A percentile compares a stretch with the other conserved stretches of the same genome.
These are phyloP conservation scores for Heterodera schachtii DNA, from an alignment of 1,140 invertebrate genomes.

Conservation along the genomic window DNA sequence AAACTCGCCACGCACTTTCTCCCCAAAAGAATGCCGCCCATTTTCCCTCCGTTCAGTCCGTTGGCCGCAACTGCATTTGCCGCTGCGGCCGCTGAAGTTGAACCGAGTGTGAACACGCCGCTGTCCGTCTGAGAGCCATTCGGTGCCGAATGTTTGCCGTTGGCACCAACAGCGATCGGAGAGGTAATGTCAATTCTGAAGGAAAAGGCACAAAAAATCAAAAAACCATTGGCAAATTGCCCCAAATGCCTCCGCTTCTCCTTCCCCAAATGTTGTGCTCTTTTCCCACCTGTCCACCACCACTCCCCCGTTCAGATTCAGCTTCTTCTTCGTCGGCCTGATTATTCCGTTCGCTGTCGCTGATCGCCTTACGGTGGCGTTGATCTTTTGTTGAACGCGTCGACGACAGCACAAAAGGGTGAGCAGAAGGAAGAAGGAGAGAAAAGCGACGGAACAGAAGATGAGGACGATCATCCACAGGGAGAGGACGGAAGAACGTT, in stretches of 20 bases:
- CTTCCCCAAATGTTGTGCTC: not conserved
- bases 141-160: conserved; percentile 42
- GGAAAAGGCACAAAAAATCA: not conserved
- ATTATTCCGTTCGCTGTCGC: conserved; percentile 5
- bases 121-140: conserved; percentile 50
- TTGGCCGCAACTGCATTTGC: conserved; percentile 30
- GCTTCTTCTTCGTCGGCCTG: conserved; percentile 12
- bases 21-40: conserved; percentile 13
- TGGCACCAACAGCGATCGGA: conserved; percentile 16
- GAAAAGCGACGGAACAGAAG: conserved; percentile 8
- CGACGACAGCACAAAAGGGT: conserved; percentile 14
- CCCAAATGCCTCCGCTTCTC: too few relatives aligned
- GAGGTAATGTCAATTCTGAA: conserved; percentile 32
- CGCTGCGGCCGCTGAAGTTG: conserved; percentile 26
- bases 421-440: conserved; percentile 6
- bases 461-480: conserved; percentile 22
- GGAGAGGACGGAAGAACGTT: conserved; percentile 10
- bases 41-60: conserved; percentile 24
- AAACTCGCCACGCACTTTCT: not conserved
- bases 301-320: conserved; percentile 28
- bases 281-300: conserved; percentile 23
- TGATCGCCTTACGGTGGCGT: not conserved
- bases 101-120: conserved; percentile 47
- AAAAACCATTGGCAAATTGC: not conserved
- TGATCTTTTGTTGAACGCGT: conserved; percentile 25